Conservation (phyloP, 2,888 invertebrate genomes). For the Watsonalla cultraria region DNA sequence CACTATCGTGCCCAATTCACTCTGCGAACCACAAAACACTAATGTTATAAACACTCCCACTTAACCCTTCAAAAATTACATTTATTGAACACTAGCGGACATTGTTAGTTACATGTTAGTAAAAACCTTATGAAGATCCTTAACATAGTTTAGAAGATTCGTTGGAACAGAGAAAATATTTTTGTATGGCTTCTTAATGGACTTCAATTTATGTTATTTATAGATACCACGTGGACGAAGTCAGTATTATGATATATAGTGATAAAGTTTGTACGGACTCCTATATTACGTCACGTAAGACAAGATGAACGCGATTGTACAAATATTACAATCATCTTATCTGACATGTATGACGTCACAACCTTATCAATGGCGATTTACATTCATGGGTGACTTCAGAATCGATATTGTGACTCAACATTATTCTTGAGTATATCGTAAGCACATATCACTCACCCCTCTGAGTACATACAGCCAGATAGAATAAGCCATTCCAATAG, state of each 20-base stretch:
- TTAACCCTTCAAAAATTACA: too few species aligned
- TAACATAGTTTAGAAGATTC: too few species aligned
- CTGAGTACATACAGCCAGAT: conserved; percentile 81
- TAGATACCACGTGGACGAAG: too few species aligned
- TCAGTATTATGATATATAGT: neutral
- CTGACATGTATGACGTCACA: neutral
- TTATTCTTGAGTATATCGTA: neutral
- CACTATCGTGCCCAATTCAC: conserved; percentile 79
- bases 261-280: neutral
- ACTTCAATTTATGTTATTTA: too few species aligned
- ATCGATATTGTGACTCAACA: neutral
- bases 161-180: too few species aligned
- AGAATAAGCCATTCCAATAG: conserved; percentile 84
- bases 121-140: too few species aligned
- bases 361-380: neutral
- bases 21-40: conserved; percentile 46
- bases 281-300: neutral
- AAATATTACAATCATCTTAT: neutral
- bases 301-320: neutral
- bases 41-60: too few species aligned
- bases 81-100: too few species aligned
- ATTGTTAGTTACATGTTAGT: too few species aligned
- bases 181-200: too few species aligned
- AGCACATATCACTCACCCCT: conserved; percentile 63
- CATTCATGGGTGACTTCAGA: neutral